phyloP scores from a whole-genome alignment of 2,888 invertebrate species.

The Orchesella flavescens region DNA sequence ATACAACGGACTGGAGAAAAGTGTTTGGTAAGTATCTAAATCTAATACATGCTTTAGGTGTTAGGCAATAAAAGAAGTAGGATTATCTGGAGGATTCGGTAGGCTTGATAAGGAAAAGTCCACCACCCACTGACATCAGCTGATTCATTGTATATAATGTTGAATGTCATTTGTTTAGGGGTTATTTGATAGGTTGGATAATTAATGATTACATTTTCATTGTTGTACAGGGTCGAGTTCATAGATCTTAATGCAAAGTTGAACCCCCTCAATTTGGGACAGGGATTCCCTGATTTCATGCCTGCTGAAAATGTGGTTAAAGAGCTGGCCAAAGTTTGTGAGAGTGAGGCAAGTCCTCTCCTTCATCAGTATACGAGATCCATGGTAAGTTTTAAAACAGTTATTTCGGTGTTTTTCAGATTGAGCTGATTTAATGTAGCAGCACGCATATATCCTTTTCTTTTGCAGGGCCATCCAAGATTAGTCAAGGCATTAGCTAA shows the following conservation, averaged over 20 bases:
- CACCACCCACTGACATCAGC: no score
- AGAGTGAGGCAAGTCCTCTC: conserved; percentile 81
- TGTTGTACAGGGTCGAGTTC: conserved; percentile 68
- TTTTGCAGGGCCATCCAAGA: conserved; percentile 88
- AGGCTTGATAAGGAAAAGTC: no score
- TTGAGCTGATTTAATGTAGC: not conserved
- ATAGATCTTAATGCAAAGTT: conserved; percentile 68
- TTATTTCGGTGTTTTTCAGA: not conserved
- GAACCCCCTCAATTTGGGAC: conserved; percentile 93
- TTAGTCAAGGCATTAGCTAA: conserved; percentile 88
- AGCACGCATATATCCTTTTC: conserved; percentile 12
- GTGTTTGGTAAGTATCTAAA: conserved; percentile 83
- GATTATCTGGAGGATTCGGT: no score
- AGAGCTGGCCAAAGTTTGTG: conserved; percentile 80
- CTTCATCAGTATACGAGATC: conserved; percentile 95
- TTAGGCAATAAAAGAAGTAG: conserved; percentile 1
- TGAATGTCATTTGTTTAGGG: no score
- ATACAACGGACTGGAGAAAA: conserved; percentile 84
- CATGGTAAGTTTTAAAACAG: conserved; percentile 80
- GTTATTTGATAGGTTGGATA: no score
- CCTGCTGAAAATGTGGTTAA: conserved; percentile 85
- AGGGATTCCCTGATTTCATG: conserved; percentile 74
- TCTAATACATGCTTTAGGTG: no score
- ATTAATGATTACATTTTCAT: not conserved
- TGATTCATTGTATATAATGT: no score